Evolutionary conservation across 2,797 vertebrate species (phyloP), one percentile per base, ranked within the genome.

Genomic region (Neosalanx taihuensis): DNA sequence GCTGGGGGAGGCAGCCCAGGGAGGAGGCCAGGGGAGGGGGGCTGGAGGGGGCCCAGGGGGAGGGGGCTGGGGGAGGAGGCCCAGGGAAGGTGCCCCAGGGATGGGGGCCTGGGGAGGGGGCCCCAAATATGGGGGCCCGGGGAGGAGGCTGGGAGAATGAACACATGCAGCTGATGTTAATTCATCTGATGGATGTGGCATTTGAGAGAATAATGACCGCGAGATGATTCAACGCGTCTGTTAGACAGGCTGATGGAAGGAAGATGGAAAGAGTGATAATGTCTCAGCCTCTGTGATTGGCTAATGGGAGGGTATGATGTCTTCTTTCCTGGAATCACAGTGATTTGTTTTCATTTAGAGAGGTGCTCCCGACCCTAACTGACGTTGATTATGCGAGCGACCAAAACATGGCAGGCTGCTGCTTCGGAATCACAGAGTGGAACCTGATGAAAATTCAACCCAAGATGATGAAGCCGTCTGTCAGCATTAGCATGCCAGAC

Each of bases 211-310:
- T 81, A 76, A 83, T 78, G 79, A 81, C 80, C 69, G 57, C 59
- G 69, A 72, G 73, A 61, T 66, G 60, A 76, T 74, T 64, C 75
- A 62, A 62, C 73, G 66, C 71, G 76, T 84, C 87, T 78, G 58
- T 85, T 79, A 75, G 79, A 82, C 20, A 17, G 51, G 77, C 77
- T 77, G 85, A 81, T 74, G 66, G 66, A 62, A 77, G 76, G 67
- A 67, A 74, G 76, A 84, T 77, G 79, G 78, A 73, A 70, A 76
- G 71, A 68, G 77, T 72, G 76, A 74, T 72, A 67, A 67, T 30
- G 23, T n/a, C 65, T 17, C 0, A 41, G 58, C 29, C 60, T 72
- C 72, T 85, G 81, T 69, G 69, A 83, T 83, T 26, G 31, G 53
- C 56, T 74, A 72, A 78, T 57, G 61, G 71, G 71, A 56, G 67